Percentiles rank a stretch among this genome's conserved stretches.
phyloP scores from a whole-genome alignment of 2,113 vertebrate species.

The Menura novaehollandiae region DNA sequence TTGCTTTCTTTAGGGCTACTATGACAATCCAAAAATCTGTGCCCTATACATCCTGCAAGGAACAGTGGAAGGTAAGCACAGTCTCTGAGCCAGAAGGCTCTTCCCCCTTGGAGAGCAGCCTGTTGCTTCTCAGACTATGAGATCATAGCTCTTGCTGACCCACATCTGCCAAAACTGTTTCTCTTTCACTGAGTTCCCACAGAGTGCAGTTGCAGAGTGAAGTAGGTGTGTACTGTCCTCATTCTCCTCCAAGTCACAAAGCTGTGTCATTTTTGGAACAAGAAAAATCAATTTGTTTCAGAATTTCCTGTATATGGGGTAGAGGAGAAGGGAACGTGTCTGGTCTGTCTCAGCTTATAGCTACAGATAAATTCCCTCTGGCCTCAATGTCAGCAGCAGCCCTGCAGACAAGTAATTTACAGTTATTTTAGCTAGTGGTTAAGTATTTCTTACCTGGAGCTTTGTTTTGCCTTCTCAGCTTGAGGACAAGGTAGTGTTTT shows the following conservation, averaged over 20 bases:
- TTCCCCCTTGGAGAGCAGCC: slow-evolving; percentile 17
- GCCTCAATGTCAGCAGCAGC: not conserved
- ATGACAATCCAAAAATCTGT: slow-evolving; percentile 98
- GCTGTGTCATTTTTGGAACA: not conserved
- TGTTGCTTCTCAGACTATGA: slow-evolving; percentile 56
- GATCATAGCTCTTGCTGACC: slow-evolving; percentile 36
- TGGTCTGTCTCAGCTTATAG: not conserved
- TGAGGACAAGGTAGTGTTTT: not conserved
- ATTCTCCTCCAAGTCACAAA: not conserved
- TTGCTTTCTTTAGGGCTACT: slow-evolving; percentile 86
- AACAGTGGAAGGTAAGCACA: slow-evolving; percentile 87
- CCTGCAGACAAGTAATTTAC: not conserved
- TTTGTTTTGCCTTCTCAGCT: not conserved
- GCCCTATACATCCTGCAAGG: slow-evolving; percentile 96
- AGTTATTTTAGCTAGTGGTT: not conserved
- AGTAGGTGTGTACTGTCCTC: not conserved
- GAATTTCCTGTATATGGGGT: not conserved
- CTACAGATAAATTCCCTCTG: not conserved
- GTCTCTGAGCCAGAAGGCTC: not conserved
- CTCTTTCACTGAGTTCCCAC: not conserved
- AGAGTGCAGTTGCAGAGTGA: not conserved
- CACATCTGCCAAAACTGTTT: slow-evolving; percentile 19
- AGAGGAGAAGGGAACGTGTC: not conserved
- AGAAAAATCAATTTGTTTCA: not conserved
- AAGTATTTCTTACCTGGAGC: not conserved